Base-by-base conservation (phyloP, 2,797 vertebrate genomes). In the Parotocinclus haroldoi region DNA sequence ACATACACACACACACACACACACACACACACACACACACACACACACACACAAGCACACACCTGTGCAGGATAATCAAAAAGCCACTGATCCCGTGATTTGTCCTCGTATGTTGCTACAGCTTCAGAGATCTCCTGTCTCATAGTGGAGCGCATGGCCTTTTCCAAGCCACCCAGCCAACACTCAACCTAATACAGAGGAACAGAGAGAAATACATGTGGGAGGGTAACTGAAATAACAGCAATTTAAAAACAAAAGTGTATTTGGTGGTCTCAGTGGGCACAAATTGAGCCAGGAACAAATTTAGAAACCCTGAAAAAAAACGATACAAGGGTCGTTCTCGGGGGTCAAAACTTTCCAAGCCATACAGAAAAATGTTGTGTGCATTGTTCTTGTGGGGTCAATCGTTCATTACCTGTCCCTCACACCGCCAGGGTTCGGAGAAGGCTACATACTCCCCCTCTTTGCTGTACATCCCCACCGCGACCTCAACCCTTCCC, bases 391-490 rank as follows among this genome's bases (percentile, higher is more conserved):
- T 16, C 44, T 50, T 56, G 37, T 72, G 36, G n/a, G 42, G n/a
- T 46, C 51, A n/a, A n/a, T n/a, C 37, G 45, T 42, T 14, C 45
- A 12, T 52, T 84, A 89, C 83, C 81, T 88, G 82, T 72, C 87
- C 88, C 73, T 91, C 60, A 75, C 86, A 92, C 64, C 87, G 59
- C 73, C 80, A 89, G 0, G 79, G 72, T 36, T 92, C 77, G 51
- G 87, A 86, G 83, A 91, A 91, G 0, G 77, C 61, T 66, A 89
- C 83, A 72, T 88, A 91, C 73, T 92, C 89, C 79, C 86, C 82
- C 78, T 89, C 89, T 75, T 79, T 79, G 77, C 91, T 94, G 79
- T 89, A 92, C 88, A 92, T 91, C 77, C 90, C 88, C 50, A 85
- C 63, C 9, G 83, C 82, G 68, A 81, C 71, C n/a, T 67, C 65